phyloP scores from a whole-genome alignment of 2,797 vertebrate genomes.

The Miichthys miiuy region DNA sequence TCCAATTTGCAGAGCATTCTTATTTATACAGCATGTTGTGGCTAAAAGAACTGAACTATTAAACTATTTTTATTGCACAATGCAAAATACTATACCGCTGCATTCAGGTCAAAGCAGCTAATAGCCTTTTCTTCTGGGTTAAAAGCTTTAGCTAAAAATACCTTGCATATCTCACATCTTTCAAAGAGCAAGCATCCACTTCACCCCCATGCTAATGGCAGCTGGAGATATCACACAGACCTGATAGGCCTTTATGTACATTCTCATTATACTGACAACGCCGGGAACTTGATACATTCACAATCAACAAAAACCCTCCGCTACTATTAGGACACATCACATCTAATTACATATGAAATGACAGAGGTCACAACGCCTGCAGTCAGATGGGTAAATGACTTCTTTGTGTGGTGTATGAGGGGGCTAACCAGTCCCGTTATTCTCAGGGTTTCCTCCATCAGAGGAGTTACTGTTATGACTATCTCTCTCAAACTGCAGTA shows the following conservation, averaged over 20 bases:
- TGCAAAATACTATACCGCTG: neutral
- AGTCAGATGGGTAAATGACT: constrained; percentile 70
- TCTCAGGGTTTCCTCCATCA: constrained; percentile 41
- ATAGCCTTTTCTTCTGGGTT: constrained; percentile 57
- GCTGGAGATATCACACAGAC: constrained; percentile 72
- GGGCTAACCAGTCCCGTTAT: constrained; percentile 15
- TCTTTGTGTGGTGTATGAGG: constrained; percentile 59
- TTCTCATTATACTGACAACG: constrained; percentile 66
- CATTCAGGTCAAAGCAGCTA: constrained; percentile 60
- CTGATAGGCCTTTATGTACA: constrained; percentile 74
- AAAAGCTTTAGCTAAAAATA: constrained; percentile 80
- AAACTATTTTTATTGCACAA: neutral
- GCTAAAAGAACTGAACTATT: neutral
- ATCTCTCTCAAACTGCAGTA: constrained; percentile 68
- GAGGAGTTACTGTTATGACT: constrained; percentile 73
- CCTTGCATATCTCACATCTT: constrained; percentile 80
- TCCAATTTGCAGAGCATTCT: constrained; percentile 5
- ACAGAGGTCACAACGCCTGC: constrained; percentile 63
- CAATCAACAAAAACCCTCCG: constrained; percentile 63
- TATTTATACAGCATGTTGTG: neutral
- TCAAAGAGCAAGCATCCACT: constrained; percentile 75
- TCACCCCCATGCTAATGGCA: constrained; percentile 76
- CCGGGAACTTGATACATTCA: constrained; percentile 67
- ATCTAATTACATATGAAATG: constrained; percentile 73
- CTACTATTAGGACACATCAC: constrained; percentile 68